Evolutionary conservation across 1,140 invertebrate species (phyloP).

Genomic region (Hyles vespertilio): DNA sequence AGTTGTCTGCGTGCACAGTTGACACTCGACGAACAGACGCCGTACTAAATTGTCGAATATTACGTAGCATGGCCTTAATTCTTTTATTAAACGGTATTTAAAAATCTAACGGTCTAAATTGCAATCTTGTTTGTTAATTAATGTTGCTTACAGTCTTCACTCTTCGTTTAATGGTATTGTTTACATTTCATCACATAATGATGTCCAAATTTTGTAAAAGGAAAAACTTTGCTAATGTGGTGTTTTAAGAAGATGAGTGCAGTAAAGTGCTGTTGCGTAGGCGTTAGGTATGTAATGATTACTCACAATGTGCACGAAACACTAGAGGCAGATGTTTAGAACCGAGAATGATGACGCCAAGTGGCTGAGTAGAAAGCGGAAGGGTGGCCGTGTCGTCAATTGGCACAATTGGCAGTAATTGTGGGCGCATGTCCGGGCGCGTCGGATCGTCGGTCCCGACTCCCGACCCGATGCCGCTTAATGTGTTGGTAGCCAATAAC

Average conservation of each 20-base stretch:
- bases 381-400: conserved; percentile 69
- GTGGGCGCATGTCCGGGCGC: conserved; percentile 67
- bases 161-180: too few species aligned
- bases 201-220: too few species aligned
- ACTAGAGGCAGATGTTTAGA: conserved; percentile 52
- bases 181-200: too few species aligned
- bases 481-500: too few species aligned
- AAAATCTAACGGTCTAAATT: conserved; percentile 18
- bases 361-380: conserved; percentile 57
- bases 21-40: conserved; percentile 37
- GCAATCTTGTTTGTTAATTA: conserved; percentile 3
- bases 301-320: background rate
- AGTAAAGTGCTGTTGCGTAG: background rate
- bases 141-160: too few species aligned
- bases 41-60: conserved; percentile 23
- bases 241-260: too few species aligned
- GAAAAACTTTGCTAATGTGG: too few species aligned
- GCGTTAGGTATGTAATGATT: background rate
- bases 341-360: conserved; percentile 37
- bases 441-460: conserved; percentile 20
- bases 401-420: conserved; percentile 71
- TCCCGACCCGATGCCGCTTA: conserved; percentile 20
- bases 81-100: conserved; percentile 20
- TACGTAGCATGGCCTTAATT: conserved; percentile 25
- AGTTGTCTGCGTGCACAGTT: conserved; percentile 30